A percentile compares a stretch with the other conserved stretches of the same genome.
Conservation (phyloP, 2,888 invertebrate species). For the Ophion costatus region DNA sequence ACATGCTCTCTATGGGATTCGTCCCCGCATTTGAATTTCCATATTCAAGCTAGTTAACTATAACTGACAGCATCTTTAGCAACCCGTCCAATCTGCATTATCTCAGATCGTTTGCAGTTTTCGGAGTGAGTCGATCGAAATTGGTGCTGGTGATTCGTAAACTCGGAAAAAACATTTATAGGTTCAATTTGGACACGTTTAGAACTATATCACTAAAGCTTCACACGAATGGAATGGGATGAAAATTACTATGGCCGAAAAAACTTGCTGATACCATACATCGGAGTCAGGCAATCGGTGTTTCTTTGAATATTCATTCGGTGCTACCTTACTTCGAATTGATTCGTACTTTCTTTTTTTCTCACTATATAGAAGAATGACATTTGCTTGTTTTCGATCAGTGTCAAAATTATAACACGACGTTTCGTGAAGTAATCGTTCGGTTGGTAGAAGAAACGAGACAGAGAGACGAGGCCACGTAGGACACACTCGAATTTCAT, state of each 20-base stretch:
- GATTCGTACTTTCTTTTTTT: neutral
- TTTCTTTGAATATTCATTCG: neutral
- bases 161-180: neutral
- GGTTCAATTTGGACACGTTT: neutral
- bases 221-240: neutral
- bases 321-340: conserved; percentile 12
- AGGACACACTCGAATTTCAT: conserved; percentile 54
- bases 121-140: neutral
- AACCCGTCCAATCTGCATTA: neutral
- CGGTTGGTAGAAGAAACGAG: conserved; percentile 18
- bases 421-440: conserved; percentile 6
- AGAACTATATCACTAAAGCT: neutral
- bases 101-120: neutral
- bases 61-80: too few species aligned
- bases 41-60: neutral
- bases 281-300: neutral
- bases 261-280: neutral
- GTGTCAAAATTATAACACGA: neutral
- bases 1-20: neutral
- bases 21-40: neutral
- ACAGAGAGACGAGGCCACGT: conserved; percentile 37
- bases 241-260: neutral
- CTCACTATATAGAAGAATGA: neutral
- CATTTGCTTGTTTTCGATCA: neutral
- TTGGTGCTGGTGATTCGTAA: neutral